Conservation (phyloP, 92 coral and sea anemone species). For the Chrysogorgia sp. region DNA sequence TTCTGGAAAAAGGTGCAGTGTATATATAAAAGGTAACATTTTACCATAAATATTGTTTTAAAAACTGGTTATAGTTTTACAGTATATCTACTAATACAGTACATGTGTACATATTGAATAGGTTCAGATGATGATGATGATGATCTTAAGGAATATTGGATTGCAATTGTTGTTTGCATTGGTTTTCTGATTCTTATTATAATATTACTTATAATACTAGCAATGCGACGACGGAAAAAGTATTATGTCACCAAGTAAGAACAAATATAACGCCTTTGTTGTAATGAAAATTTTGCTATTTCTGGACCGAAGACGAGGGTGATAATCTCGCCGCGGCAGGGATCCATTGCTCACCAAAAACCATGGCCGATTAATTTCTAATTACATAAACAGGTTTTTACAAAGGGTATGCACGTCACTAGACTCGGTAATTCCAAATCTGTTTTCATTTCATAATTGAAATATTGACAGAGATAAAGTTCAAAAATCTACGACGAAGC, state of each 20-base stretch:
- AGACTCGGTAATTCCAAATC: no score
- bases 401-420: no score
- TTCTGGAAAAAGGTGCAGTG: constrained; percentile 26
- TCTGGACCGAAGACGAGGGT: no score
- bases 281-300: no score
- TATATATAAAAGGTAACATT: neutral
- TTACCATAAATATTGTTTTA: neutral
- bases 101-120: neutral
- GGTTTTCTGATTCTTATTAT: constrained; percentile 32
- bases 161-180: constrained; percentile 34
- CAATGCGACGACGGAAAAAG: constrained; percentile 32
- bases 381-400: no score
- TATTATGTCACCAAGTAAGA: constrained; percentile 34
- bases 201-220: constrained; percentile 31
- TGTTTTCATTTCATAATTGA: no score
- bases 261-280: neutral
- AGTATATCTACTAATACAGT: neutral
- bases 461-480: no score
- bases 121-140: constrained; percentile 28
- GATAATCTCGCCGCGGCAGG: no score
- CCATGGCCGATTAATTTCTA: no score
- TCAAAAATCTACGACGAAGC: no score
- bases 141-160: constrained; percentile 39
- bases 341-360: no score
- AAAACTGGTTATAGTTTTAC: no score